A percentile compares a stretch with the other conserved stretches of the same genome.
Evolutionary conservation across 2,113 vertebrate species (phyloP).

Genomic region (Marmota monax): DNA sequence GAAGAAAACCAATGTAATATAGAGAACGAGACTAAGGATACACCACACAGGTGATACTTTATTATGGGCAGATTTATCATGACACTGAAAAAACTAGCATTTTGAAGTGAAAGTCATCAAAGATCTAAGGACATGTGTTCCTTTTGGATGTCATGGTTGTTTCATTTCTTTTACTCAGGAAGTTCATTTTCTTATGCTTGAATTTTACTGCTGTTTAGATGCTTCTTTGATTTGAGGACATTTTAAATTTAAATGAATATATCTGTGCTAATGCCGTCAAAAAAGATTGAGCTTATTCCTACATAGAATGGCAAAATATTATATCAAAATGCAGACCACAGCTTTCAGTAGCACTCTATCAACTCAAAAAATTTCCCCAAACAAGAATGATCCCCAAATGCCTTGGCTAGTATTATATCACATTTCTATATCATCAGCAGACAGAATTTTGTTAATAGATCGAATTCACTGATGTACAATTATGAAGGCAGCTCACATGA

Average conservation of each 20-base stretch:
- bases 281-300: constrained; percentile 32
- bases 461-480: not conserved
- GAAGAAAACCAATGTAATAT: constrained; percentile 57
- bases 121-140: constrained; percentile 38
- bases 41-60: constrained; percentile 29
- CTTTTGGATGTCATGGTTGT: constrained; percentile 31
- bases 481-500: not conserved
- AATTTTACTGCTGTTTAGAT: constrained; percentile 43
- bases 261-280: constrained; percentile 25
- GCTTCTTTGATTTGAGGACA: not conserved
- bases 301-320: not conserved
- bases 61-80: not conserved
- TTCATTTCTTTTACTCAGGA: constrained; percentile 13
- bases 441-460: not conserved
- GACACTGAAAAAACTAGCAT: not conserved
- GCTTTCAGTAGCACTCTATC: not conserved
- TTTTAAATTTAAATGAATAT: constrained; percentile 71
- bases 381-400: not conserved
- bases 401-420: not conserved
- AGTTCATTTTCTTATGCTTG: constrained; percentile 6
- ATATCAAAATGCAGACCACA: not conserved
- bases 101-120: constrained; percentile 32
- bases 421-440: not conserved
- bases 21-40: constrained; percentile 54
- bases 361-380: not conserved